Base-by-base conservation (phyloP, 2,888 invertebrate species). In the Tipula unca region DNA sequence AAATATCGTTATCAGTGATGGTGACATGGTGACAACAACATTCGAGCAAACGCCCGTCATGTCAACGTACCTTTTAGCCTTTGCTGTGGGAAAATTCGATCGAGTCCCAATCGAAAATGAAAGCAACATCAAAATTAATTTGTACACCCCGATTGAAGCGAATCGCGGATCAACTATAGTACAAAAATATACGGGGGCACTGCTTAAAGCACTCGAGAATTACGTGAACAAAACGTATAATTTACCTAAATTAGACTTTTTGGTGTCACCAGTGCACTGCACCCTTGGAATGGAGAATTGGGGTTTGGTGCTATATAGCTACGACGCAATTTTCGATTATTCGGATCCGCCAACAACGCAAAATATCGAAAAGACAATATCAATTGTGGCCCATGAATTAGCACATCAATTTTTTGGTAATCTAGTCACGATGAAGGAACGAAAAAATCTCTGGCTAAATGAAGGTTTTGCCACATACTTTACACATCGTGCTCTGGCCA, bases 251-350 rank as follows among this genome's bases (percentile, higher is more conserved):
- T 93, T 96, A 88, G 97, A 98, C 89, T 96, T 97, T 95, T 95
- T 95, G 1, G 96, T 96, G 0, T 93, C 98, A 10, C 96, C 97
- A 0, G 95, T 97, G 88, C 97, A 97, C 88, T 92, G 94, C 32
- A 94, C 95, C 87, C 95, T 95, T 20, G 97, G 97, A 54, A 98
- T 97, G 97, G 97, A 98, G 89, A 98, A 98, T 89, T 98, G 98
- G 97, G 98, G 98, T 4, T 90, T 98, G 83, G 94, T 96, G 36
- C 95, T 96, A 1, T 91, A 90, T 85, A 89, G n/a, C 17, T n/a
- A 83, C 14, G 83, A 83, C 17, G 83, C 35, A 35, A 32, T 83
- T n/a, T 32, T 83, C 5, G 29, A 32, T 83, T 17, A 32, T 4
- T 17, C n/a, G 5, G 10, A 83, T 32, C 29, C 83, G 13, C 32